A percentile compares a stretch with the other conserved stretches of the same genome.
phyloP scores from a whole-genome alignment of 2,113 vertebrate genomes.

The Engraulis encrasicolus region DNA sequence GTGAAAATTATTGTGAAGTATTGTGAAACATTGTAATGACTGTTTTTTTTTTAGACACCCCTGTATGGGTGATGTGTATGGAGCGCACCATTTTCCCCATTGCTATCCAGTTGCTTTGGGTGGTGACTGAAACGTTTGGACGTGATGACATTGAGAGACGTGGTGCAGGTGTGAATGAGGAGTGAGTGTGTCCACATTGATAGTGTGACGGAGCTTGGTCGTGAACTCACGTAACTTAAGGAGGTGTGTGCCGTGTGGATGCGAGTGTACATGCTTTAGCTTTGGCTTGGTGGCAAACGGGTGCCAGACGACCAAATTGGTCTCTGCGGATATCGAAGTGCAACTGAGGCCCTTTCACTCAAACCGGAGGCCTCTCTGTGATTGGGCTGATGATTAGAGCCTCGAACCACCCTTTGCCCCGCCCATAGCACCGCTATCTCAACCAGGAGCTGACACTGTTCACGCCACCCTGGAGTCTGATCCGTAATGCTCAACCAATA shows the following conservation, averaged over 20 bases:
- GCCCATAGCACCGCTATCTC: constrained; percentile 73
- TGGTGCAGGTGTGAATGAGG: constrained; percentile 66
- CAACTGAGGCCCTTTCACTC: constrained; percentile 87
- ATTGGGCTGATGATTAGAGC: constrained; percentile 85
- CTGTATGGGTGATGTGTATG: too few relatives aligned
- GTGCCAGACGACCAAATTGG: constrained; percentile 73
- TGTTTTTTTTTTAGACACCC: too few relatives aligned
- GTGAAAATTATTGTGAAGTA: too few relatives aligned
- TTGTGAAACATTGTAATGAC: too few relatives aligned
- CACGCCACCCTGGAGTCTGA: constrained; percentile 81
- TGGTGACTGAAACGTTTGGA: constrained; percentile 75
- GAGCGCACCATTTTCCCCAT: too few relatives aligned
- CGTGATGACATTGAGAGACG: constrained; percentile 86
- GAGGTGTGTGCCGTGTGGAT: constrained; percentile 22
- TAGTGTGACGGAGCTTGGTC: not conserved
- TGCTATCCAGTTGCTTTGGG: not conserved
- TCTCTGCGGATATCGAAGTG: constrained; percentile 88
- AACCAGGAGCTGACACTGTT: constrained; percentile 67
- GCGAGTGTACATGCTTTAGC: constrained; percentile 53
- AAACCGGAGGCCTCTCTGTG: constrained; percentile 69
- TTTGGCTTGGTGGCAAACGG: constrained; percentile 74
- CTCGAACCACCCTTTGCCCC: constrained; percentile 75
- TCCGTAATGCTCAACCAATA: constrained; percentile 67
- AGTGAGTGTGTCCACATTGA: constrained; percentile 42
- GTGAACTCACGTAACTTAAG: not conserved